Conservation (phyloP, 2,113 vertebrate species). For the Dipodomys spectabilis region DNA sequence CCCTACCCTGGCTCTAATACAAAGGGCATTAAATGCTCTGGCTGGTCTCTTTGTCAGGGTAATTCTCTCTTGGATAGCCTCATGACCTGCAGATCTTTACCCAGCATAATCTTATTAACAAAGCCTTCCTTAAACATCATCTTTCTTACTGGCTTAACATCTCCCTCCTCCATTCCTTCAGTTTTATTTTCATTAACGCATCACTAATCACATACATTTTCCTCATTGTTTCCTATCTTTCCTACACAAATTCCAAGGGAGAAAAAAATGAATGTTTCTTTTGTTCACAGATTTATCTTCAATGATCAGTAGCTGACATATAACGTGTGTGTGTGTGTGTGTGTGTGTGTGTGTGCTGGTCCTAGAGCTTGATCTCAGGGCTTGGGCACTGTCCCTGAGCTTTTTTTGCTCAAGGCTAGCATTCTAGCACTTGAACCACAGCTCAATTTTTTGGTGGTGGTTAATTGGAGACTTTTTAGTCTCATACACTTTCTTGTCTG, state of each 20-base stretch:
- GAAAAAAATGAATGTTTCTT: not conserved
- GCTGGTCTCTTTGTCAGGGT: not conserved
- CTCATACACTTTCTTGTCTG: too few relatives aligned
- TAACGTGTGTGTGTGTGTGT: not conserved
- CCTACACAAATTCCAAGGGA: not conserved
- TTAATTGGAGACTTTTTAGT: too few relatives aligned
- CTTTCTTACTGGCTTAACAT: not conserved
- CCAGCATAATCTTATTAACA: slow-evolving; percentile 8
- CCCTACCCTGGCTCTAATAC: slow-evolving; percentile 11
- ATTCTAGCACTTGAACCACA: too few relatives aligned
- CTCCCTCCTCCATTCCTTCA: not conserved
- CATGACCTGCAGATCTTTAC: slow-evolving; percentile 4
- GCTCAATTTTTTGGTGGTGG: too few relatives aligned
- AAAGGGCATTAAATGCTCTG: not conserved
- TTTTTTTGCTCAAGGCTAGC: too few relatives aligned
- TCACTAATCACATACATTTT: slow-evolving; percentile 7
- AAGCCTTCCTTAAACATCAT: not conserved
- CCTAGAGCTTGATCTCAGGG: too few relatives aligned
- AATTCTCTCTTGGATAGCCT: not conserved
- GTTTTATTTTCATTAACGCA: slow-evolving; percentile 46
- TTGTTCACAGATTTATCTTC: slow-evolving; percentile 27
- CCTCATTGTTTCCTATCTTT: slow-evolving; percentile 1
- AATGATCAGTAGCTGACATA: not conserved
- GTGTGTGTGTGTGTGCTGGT: too few relatives aligned
- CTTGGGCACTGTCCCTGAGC: too few relatives aligned